Conservation (phyloP, 2,888 invertebrate species). For the Scaeva pyrastri region DNA sequence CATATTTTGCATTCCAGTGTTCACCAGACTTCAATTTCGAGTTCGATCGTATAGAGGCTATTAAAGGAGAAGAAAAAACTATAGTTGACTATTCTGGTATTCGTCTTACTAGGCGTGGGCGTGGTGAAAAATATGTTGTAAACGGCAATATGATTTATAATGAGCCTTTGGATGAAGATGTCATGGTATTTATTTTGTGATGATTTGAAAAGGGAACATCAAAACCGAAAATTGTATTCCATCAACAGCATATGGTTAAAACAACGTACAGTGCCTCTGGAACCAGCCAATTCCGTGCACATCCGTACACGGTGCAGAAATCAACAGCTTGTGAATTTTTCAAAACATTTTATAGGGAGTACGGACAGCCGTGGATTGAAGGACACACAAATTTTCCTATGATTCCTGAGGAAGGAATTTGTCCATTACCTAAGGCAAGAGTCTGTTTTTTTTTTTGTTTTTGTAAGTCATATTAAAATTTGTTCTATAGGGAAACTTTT, state of each 20-base stretch:
- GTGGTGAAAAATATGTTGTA: background rate
- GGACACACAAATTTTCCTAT: constrained; percentile 7
- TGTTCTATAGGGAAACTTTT: constrained; percentile 14
- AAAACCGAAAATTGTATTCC: background rate
- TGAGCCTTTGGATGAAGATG: background rate
- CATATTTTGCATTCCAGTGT: background rate
- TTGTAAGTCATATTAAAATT: background rate
- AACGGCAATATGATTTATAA: constrained; percentile 1
- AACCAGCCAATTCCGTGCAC: constrained; percentile 2
- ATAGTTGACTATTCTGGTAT: background rate
- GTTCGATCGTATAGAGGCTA: constrained; percentile 5
- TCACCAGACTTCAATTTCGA: background rate
- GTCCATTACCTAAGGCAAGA: constrained; percentile 15
- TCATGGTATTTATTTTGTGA: background rate
- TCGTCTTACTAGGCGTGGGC: background rate
- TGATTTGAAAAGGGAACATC: background rate
- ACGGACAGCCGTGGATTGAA: constrained; percentile 19
- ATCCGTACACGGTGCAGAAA: constrained; percentile 17
- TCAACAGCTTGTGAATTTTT: constrained; percentile 18
- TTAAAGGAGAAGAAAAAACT: constrained; percentile 7
- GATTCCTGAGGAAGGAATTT: constrained; percentile 21
- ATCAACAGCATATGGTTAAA: constrained; percentile 1
- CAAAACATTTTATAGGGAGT: constrained; percentile 5
- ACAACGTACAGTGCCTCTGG: constrained; percentile 4
- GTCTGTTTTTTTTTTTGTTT: background rate